Evolutionary conservation across 2,797 vertebrate species (phyloP).

Genomic region (Manis crassicaudata): DNA sequence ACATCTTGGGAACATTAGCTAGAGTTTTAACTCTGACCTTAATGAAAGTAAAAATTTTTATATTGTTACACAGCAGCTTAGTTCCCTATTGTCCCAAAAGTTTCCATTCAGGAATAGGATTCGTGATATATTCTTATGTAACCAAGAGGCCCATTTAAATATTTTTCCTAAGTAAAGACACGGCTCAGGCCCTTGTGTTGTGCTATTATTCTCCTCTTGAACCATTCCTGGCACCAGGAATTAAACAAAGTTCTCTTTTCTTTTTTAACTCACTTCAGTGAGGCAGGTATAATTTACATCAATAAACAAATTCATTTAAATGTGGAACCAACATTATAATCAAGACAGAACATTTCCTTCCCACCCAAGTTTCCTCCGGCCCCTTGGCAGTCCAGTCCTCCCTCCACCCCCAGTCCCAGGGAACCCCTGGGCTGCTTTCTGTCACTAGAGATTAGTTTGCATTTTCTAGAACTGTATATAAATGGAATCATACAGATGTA

Average conservation of each 20-base stretch:
- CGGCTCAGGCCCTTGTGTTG: neutral
- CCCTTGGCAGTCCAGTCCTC: neutral
- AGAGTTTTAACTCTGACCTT: neutral
- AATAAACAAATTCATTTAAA: neutral
- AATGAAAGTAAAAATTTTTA: neutral
- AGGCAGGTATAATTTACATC: neutral
- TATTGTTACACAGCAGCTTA: neutral
- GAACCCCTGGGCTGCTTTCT: neutral
- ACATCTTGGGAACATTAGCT: neutral
- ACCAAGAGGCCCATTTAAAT: neutral
- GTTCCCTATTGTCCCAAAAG: neutral
- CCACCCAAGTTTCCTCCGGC: neutral
- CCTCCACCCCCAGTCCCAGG: neutral
- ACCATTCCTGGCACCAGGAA: neutral
- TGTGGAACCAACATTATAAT: neutral
- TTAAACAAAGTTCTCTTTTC: conserved; percentile 32
- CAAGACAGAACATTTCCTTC: neutral
- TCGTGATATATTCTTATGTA: neutral
- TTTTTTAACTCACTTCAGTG: conserved; percentile 20
- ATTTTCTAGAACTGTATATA: neutral
- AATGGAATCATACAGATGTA: neutral
- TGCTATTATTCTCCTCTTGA: neutral
- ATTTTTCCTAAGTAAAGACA: neutral
- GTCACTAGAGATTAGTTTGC: neutral
- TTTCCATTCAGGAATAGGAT: neutral